Conservation (phyloP, 2,888 invertebrate genomes). For the Acrocera orbiculus region DNA sequence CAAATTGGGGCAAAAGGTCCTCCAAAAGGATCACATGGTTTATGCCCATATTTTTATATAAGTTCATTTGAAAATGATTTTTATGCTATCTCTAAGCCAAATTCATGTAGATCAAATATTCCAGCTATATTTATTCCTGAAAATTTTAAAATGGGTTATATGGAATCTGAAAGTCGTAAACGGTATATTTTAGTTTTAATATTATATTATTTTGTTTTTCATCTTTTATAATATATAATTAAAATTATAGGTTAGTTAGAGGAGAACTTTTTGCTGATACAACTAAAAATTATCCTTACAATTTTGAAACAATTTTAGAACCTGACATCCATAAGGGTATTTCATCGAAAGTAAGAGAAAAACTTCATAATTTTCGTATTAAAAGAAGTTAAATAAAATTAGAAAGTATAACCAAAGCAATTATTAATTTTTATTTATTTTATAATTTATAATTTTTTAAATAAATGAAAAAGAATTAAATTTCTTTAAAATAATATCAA, state of each 20-base stretch:
- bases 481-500: too few relatives aligned
- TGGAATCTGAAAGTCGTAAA: too few relatives aligned
- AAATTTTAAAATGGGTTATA: constrained; percentile 25
- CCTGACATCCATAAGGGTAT: too few relatives aligned
- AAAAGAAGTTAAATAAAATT: too few relatives aligned
- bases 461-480: too few relatives aligned
- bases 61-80: constrained; percentile 27
- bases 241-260: constrained; percentile 16
- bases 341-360: too few relatives aligned
- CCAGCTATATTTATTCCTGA: constrained; percentile 18
- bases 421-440: too few relatives aligned
- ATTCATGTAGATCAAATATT: constrained; percentile 17
- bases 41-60: constrained; percentile 26
- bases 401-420: too few relatives aligned
- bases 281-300: constrained; percentile 22
- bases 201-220: constrained; percentile 1
- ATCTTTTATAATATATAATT: constrained; percentile 1
- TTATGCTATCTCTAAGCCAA: constrained; percentile 20
- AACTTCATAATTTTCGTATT: too few relatives aligned
- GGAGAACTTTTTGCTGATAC: constrained; percentile 26
- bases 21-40: constrained; percentile 20
- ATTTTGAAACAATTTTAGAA: constrained; percentile 21
- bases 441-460: too few relatives aligned
- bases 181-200: too few relatives aligned
- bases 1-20: constrained; percentile 23